A percentile compares a stretch with the other conserved stretches of the same genome.
Evolutionary conservation across 2,797 vertebrate species (phyloP).

Genomic region (Cirrhinus molitorella): DNA sequence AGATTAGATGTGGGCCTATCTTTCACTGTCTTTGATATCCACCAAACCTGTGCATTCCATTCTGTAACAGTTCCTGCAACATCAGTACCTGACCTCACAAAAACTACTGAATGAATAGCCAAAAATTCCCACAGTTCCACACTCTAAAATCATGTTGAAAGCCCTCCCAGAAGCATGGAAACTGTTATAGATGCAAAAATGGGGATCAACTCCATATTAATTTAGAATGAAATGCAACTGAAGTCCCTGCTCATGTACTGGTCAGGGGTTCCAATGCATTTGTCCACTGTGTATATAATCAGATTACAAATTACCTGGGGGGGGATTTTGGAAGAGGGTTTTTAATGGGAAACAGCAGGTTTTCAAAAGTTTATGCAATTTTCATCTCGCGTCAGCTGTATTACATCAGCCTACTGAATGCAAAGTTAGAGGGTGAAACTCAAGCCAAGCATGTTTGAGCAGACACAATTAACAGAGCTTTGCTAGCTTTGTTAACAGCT

Average conservation of each 20-base stretch:
- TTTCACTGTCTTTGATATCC: background rate
- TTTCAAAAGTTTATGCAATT: background rate
- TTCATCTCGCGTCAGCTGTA: background rate
- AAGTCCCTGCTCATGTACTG: background rate
- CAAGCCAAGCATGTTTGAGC: constrained; percentile 50
- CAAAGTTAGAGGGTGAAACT: constrained; percentile 22
- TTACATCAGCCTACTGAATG: background rate
- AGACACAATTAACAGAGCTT: constrained; percentile 17
- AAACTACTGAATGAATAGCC: background rate
- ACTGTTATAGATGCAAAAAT: background rate
- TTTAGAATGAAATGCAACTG: background rate
- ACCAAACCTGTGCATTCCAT: background rate
- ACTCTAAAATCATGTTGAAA: background rate
- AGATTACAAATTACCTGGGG: background rate
- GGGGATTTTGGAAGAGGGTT: no score
- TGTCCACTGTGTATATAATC: background rate
- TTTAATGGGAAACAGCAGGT: background rate
- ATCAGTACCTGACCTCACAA: background rate
- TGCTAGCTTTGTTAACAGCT: constrained; percentile 29
- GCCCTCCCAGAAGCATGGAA: background rate
- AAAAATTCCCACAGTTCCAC: background rate
- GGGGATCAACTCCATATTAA: background rate
- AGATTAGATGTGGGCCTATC: background rate
- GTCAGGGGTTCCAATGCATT: background rate
- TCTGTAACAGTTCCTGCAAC: background rate